phyloP scores from a whole-genome alignment of 2,888 invertebrate genomes.

The Xestia rhomboidea region DNA sequence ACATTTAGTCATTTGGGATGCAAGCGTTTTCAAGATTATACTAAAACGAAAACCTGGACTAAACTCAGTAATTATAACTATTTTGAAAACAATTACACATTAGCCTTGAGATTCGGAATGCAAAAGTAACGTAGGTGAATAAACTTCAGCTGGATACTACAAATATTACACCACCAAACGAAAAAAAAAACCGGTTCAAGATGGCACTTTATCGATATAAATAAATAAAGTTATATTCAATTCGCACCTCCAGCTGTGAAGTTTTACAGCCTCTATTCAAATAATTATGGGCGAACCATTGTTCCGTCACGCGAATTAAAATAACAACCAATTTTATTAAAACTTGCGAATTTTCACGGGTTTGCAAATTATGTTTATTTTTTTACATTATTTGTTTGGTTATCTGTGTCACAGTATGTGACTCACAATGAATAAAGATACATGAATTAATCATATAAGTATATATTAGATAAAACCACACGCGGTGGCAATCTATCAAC shows the following conservation, averaged over 20 bases:
- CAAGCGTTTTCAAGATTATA: neutral
- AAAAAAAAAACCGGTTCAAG: conserved; percentile 16
- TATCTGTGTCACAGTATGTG: too few relatives aligned
- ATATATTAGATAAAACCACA: too few relatives aligned
- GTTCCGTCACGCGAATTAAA: conserved; percentile 44
- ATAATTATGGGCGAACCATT: conserved; percentile 25
- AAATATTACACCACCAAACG: conserved; percentile 5
- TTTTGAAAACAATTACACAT: neutral
- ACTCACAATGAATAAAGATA: too few relatives aligned
- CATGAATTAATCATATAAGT: too few relatives aligned
- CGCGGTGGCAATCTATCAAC: too few relatives aligned
- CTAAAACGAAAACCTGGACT: neutral
- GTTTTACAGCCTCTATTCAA: conserved; percentile 18
- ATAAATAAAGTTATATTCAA: conserved; percentile 16
- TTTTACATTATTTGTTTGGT: too few relatives aligned
- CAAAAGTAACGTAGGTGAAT: conserved; percentile 10
- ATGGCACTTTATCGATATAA: conserved; percentile 14
- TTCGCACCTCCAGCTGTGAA: conserved; percentile 32
- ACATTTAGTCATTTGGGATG: neutral
- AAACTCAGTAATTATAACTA: neutral
- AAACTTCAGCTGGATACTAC: conserved; percentile 20
- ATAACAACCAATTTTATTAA: conserved; percentile 30
- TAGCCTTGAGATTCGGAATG: neutral
- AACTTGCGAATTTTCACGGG: conserved; percentile 25
- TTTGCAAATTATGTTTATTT: neutral